These are phyloP conservation scores for Mesopsocus fuscifrons DNA, from an alignment of 2,888 invertebrate species.

Conservation along the genomic window DNA sequence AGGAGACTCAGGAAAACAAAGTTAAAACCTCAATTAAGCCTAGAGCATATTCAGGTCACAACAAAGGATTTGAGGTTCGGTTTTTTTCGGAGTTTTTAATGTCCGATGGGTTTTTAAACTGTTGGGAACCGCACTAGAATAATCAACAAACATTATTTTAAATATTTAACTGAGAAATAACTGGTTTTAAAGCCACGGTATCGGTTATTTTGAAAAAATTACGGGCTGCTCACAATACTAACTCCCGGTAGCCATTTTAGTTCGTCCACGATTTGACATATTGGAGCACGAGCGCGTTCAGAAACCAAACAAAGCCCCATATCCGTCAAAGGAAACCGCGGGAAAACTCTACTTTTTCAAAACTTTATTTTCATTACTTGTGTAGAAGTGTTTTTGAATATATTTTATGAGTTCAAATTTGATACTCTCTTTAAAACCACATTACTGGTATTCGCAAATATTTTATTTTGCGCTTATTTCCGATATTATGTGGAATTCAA, in stretches of 20 bases:
- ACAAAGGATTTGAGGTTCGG: constrained; percentile 10
- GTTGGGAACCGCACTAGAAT: neutral
- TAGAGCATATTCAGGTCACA: constrained; percentile 10
- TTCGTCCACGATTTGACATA: constrained; percentile 8
- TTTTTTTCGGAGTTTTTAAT: too few species aligned
- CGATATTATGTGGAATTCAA: too few species aligned
- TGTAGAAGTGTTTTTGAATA: too few species aligned
- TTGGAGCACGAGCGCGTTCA: constrained; percentile 7
- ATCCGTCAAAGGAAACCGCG: constrained; percentile 2
- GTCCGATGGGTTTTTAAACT: too few species aligned
- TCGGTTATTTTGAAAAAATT: neutral
- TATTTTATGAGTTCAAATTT: too few species aligned
- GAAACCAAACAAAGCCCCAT: neutral
- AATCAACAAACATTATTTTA: neutral
- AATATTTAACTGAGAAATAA: neutral
- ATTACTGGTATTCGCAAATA: too few species aligned
- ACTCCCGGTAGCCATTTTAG: constrained; percentile 5
- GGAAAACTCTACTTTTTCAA: constrained; percentile 18
- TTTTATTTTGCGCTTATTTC: too few species aligned
- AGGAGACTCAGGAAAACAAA: constrained; percentile 6
- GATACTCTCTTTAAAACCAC: too few species aligned
- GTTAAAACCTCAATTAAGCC: constrained; percentile 7
- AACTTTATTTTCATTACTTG: constrained; percentile 15
- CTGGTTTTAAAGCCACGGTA: neutral
- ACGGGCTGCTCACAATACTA: neutral